Evolutionary conservation across 2,797 vertebrate species (phyloP).

Genomic region (Manis crassicaudata): DNA sequence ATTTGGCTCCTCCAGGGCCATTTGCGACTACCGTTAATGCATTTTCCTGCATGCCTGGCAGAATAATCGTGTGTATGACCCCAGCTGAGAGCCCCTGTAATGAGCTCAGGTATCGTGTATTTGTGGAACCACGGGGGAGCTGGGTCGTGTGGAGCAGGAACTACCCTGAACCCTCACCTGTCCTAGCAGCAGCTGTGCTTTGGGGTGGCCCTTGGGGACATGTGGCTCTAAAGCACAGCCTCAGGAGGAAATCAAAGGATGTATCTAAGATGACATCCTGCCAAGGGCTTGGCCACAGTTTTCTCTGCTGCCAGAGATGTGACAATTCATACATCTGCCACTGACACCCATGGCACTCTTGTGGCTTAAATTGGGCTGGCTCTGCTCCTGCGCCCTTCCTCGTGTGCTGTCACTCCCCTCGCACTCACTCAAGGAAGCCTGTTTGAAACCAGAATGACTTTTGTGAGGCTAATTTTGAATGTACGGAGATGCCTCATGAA

Average conservation of each 20-base stretch:
- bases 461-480: not conserved
- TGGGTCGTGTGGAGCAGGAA: fast-evolving
- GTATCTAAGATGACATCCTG: fast-evolving
- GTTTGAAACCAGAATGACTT: not conserved
- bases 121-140: fast-evolving
- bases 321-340: fast-evolving
- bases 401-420: not conserved
- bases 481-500: not conserved
- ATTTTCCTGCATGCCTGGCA: not conserved
- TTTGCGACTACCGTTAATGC: not conserved
- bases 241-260: fast-evolving
- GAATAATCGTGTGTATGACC: fast-evolving
- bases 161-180: fast-evolving
- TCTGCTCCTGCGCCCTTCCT: fast-evolving
- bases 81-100: not conserved
- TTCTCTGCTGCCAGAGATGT: not conserved
- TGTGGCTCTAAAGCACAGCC: fast-evolving
- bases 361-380: not conserved
- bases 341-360: fast-evolving
- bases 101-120: fast-evolving
- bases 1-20: not conserved
- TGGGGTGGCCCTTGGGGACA: fast-evolving
- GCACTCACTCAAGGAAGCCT: not conserved
- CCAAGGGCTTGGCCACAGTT: not conserved
- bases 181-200: not conserved